Base-by-base conservation (phyloP, 2,797 vertebrate genomes). In the Pseudomugil gertrudae region DNA sequence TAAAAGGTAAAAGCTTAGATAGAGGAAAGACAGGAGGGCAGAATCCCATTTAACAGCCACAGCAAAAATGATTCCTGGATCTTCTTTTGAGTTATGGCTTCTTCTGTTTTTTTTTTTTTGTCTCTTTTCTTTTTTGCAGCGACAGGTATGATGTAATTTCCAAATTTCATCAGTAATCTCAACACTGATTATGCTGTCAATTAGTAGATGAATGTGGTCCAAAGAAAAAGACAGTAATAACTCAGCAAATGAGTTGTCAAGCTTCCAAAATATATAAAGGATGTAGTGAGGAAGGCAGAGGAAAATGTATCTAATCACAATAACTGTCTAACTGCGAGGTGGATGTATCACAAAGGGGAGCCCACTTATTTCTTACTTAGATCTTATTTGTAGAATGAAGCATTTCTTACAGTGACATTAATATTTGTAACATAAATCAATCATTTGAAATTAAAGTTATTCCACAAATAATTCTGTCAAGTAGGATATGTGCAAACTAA, bases 261-360 rank as follows among this genome's bases (percentile, higher is more conserved):
- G 82, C 81, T 76, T 91, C 88, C 89, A 91, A 92, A 91, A 88
- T 85, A 89, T 88, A 87, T 89, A 90, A 90, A 84, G 85, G 90
- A 88, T 80, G 61, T 30, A 70, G 79, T 68, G 80, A 83, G 76
- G 71, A 35, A 77, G 76, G 72, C 53, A 84, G 87, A 84, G 78
- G 59, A 80, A 89, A 86, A 84, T 68, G 9, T 59, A 61, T 84
- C 76, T 74, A 81, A 90, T 90, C 83, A 84, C 75, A 79, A 82
- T 85, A 88, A 89, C 76, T 80, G 82, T 85, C 85, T 78, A 24
- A 83, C 84, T 79, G 63, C 60, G 74, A 77, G 52, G 73, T 50
- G 73, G 67, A 72, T 70, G 56, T 53, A 61, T 61, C 66, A 80
- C 40, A 59, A 59, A 69, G 63, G n/a, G 47, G 40, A 77, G 72